Percentiles rank a stretch among this genome's conserved stretches.
Conservation (phyloP, 2,113 vertebrate genomes). For the Martes martes region DNA sequence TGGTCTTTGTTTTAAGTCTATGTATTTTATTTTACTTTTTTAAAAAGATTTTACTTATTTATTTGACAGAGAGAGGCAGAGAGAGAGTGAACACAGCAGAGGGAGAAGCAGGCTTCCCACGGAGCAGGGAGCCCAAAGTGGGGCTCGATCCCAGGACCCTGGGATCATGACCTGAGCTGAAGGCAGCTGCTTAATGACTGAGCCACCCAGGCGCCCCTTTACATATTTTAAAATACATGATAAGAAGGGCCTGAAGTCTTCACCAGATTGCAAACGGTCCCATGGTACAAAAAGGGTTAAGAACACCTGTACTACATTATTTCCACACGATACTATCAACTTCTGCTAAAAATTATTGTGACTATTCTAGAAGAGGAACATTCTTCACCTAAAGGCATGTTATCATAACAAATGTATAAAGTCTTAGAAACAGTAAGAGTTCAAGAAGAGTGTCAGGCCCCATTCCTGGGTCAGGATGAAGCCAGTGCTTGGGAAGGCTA, state of each 20-base stretch:
- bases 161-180: too few relatives aligned
- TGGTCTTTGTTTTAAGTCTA: not conserved
- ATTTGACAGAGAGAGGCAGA: too few relatives aligned
- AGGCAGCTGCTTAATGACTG: too few relatives aligned
- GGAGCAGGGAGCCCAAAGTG: too few relatives aligned
- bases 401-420: not conserved
- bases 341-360: not conserved
- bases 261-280: not conserved
- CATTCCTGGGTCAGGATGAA: not conserved
- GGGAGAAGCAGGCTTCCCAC: too few relatives aligned
- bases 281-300: not conserved
- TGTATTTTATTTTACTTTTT: conserved; percentile 16
- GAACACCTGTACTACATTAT: not conserved
- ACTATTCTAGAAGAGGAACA: not conserved
- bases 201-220: not conserved
- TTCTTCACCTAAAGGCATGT: not conserved
- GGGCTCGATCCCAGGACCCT: too few relatives aligned
- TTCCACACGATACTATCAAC: not conserved
- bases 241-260: not conserved
- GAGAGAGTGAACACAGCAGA: too few relatives aligned
- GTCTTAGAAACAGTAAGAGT: not conserved
- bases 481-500: not conserved
- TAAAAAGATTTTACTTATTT: too few relatives aligned
- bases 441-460: not conserved
- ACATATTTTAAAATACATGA: not conserved